Percentiles rank a stretch among this genome's conserved stretches.
These are phyloP conservation scores for Stichodactyla helianthus DNA, from an alignment of 64 coral and sea anemone species.

Conservation along the genomic window DNA sequence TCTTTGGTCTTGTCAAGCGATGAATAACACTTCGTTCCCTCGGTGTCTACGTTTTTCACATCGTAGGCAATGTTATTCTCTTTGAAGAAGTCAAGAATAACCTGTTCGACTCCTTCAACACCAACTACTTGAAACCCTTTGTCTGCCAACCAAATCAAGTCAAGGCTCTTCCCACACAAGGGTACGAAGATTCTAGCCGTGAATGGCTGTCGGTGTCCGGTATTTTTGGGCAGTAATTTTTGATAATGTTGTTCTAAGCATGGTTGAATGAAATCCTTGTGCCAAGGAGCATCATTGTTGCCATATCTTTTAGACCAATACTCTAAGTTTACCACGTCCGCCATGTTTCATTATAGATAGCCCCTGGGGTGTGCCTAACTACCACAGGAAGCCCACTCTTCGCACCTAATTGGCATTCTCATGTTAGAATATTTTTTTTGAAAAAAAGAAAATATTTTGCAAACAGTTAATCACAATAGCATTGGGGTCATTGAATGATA, in stretches of 20 bases:
- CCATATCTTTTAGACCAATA: slow-evolving; percentile 6
- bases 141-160: slow-evolving; percentile 57
- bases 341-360: neutral
- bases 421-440: no score
- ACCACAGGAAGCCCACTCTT: slow-evolving; percentile 1
- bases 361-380: neutral
- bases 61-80: slow-evolving; percentile 42
- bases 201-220: neutral
- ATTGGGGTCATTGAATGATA: no score
- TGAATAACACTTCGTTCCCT: slow-evolving; percentile 7
- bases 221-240: slow-evolving; percentile 5
- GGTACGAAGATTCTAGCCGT: slow-evolving; percentile 35
- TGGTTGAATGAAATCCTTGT: slow-evolving; percentile 8
- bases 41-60: neutral
- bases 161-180: slow-evolving; percentile 44
- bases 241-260: slow-evolving; percentile 30
- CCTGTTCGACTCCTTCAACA: slow-evolving; percentile 15
- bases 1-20: slow-evolving; percentile 1
- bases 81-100: slow-evolving; percentile 25
- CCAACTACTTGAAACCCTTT: slow-evolving; percentile 40
- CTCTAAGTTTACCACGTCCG: neutral
- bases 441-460: no score
- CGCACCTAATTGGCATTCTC: no score
- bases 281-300: slow-evolving; percentile 1
- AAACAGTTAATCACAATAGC: no score